Evolutionary conservation across 1,140 invertebrate species (phyloP), one percentile per base, ranked within the genome.

Genomic region (Epicauta chinensis): DNA sequence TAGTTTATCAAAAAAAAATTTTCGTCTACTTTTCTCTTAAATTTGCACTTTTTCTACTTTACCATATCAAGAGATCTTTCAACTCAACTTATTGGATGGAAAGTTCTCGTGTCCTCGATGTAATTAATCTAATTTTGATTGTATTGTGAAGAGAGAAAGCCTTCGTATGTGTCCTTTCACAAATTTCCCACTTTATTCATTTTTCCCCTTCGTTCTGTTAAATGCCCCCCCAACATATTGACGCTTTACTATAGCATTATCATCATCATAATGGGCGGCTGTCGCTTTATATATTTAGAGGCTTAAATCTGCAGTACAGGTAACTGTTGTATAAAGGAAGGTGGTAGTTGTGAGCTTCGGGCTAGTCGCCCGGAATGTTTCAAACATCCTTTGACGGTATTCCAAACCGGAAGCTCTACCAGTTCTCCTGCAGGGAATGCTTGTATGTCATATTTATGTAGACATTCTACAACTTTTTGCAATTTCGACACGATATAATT

Each of bases 81-180:
- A 12, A 12, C 41, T 23, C 23, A 23, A 23, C 23, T n/a, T n/a
- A n/a, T n/a, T n/a, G n/a, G n/a, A n/a, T n/a, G n/a, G 14, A 15
- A 41, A 12, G n/a, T 41, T 16, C 9, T 17, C 45, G 45, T 47
- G 45, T 29, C 34, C 38, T 17, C 45, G 11, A n/a, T 47, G 30
- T 47, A 47, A 47, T 47, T 47, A 47, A 47, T 47, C 45, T 23
- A 47, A 47, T 47, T 47, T 37, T 10, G 43, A 7, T 30, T 13
- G 15, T 17, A 12, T 32, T 17, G 9, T 47, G 36, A 16, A n/a
- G 44, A 37, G 30, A 35, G 31, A 23, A 23, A 23, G 23, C 23
- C 2, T 35, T 36, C 30, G 12, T n/a, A n/a, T 29, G 2, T 12
- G 41, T 43, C 41, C n/a, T 43, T 43, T 43, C 41, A n/a, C 2